Percentiles rank a stretch among this genome's conserved stretches.
Conservation (phyloP, 2,888 invertebrate species). For the Eupithecia dodoneata region DNA sequence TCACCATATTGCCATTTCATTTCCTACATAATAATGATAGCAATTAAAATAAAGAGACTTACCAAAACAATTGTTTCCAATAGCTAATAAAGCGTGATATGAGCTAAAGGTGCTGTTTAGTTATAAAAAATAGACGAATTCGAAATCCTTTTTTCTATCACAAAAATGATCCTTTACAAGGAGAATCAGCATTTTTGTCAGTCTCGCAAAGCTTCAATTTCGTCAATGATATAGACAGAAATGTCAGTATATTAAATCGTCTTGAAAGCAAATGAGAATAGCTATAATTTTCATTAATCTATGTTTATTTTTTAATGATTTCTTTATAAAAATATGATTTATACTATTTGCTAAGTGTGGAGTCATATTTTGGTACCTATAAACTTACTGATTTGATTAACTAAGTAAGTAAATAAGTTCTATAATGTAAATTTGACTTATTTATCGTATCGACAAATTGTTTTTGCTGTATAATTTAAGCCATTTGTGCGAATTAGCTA, state of each 20-base stretch:
- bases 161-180: conserved; percentile 75
- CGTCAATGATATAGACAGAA: conserved; percentile 54
- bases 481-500: conserved; percentile 20
- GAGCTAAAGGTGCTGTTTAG: conserved; percentile 51
- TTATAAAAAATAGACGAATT: conserved; percentile 74
- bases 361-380: neutral
- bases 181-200: conserved; percentile 67
- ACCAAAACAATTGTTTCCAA: neutral
- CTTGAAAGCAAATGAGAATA: conserved; percentile 37
- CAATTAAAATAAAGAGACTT: neutral
- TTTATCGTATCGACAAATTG: neutral
- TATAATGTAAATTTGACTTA: neutral
- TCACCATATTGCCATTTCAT: conserved; percentile 50
- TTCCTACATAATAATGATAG: conserved; percentile 9
- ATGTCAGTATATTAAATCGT: conserved; percentile 8
- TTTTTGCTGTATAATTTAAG: neutral
- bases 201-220: conserved; percentile 78
- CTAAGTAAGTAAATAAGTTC: neutral
- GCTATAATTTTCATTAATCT: conserved; percentile 18
- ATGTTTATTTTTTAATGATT: conserved; percentile 15
- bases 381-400: neutral
- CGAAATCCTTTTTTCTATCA: conserved; percentile 65
- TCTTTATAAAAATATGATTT: conserved; percentile 24
- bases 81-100: conserved; percentile 28
- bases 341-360: conserved; percentile 10